phyloP scores from a whole-genome alignment of 2,113 vertebrate genomes.

The Pristiophorus japonicus region DNA sequence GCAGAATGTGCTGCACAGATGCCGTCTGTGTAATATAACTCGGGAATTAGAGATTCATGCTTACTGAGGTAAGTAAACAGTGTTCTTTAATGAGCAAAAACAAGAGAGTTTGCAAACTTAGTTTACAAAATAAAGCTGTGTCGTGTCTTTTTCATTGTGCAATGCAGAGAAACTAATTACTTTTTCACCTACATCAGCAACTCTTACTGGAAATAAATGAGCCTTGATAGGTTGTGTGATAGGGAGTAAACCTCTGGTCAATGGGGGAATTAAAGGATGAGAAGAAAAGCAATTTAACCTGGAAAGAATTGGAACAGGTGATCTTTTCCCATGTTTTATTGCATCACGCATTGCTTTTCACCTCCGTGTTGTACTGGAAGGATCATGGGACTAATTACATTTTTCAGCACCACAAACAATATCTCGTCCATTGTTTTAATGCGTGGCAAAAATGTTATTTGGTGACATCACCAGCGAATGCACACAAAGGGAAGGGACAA shows the following conservation, averaged over 20 bases:
- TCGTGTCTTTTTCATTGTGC: background rate
- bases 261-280: background rate
- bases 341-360: background rate
- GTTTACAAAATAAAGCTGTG: background rate
- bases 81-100: slow-evolving; percentile 3
- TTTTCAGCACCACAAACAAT: background rate
- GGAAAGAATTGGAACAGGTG: background rate
- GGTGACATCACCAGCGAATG: background rate
- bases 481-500: too few species aligned
- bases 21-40: background rate
- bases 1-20: background rate
- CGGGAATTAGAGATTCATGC: background rate
- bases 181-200: background rate
- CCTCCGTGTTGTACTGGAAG: background rate
- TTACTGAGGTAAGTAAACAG: background rate
- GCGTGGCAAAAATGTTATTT: background rate
- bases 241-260: background rate
- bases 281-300: slow-evolving; percentile 8
- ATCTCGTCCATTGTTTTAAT: background rate
- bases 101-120: background rate
- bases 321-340: background rate
- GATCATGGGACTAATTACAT: background rate
- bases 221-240: background rate
- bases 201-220: background rate
- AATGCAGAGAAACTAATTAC: background rate